A percentile compares a stretch with the other conserved stretches of the same genome.
These are phyloP conservation scores for Enteromius viviparus DNA, from an alignment of 2,797 vertebrate species.

Conservation along the genomic window DNA sequence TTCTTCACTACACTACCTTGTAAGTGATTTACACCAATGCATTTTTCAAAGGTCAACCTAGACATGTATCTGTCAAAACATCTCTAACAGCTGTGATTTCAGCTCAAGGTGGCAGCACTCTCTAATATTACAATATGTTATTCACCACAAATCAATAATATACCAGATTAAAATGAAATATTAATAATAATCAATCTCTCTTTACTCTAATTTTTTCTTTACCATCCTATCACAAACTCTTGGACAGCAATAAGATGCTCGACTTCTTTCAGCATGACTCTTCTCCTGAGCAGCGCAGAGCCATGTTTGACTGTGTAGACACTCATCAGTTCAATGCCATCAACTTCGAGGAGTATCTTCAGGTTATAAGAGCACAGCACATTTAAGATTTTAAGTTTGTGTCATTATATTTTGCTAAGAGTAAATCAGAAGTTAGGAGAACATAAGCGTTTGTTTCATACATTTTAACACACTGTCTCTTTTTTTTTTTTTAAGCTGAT, in stretches of 20 bases:
- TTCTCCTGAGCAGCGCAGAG: conserved; percentile 24
- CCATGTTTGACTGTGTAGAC: conserved; percentile 30
- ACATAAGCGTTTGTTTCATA: background rate
- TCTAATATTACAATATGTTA: background rate
- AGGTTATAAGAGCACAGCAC: conserved; percentile 9
- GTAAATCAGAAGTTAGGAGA: background rate
- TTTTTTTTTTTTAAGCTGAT: conserved; percentile 17
- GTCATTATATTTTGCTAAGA: background rate
- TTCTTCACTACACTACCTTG: conserved; percentile 16
- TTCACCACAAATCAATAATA: background rate
- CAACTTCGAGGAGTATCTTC: conserved; percentile 35
- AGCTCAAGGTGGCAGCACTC: conserved; percentile 49
- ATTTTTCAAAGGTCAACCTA: background rate
- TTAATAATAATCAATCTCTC: too few relatives aligned
- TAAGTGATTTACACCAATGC: background rate
- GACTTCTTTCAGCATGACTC: conserved; percentile 5
- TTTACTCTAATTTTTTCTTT: too few relatives aligned
- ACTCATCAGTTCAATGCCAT: conserved; percentile 3
- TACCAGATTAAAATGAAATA: background rate
- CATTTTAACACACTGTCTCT: background rate
- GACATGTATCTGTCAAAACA: background rate
- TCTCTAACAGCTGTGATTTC: background rate
- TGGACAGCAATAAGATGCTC: conserved; percentile 21
- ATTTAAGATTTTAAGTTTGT: background rate
- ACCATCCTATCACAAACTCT: background rate